phyloP scores from a whole-genome alignment of 2,888 invertebrate species.

The Altica lythri region DNA sequence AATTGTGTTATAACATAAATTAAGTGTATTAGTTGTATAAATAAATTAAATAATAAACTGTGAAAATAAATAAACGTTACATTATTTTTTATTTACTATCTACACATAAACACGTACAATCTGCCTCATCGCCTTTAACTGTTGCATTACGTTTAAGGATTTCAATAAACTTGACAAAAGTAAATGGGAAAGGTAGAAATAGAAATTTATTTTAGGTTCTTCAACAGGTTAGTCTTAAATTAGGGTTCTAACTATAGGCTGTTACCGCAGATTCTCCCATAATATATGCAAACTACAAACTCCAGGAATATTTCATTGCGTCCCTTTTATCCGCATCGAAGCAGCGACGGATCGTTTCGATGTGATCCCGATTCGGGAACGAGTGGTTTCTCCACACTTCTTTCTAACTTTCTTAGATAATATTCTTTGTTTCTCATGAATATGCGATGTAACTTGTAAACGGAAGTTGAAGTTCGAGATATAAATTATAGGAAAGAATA shows the following conservation, averaged over 20 bases:
- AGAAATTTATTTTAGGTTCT: conserved; percentile 22
- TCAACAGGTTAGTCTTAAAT: conserved; percentile 21
- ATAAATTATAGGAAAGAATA: conserved; percentile 5
- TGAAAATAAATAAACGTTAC: no score
- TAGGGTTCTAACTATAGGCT: conserved; percentile 15
- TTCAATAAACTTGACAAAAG: no score
- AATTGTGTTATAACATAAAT: no score
- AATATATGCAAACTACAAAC: conserved; percentile 17
- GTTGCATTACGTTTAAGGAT: no score
- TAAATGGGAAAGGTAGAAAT: conserved; percentile 17
- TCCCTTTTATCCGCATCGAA: conserved; percentile 11
- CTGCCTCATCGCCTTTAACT: no score
- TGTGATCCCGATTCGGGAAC: neutral
- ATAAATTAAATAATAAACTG: no score
- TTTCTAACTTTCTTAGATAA: conserved; percentile 1
- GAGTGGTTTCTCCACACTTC: conserved; percentile 3
- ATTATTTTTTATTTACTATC: no score
- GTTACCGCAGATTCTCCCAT: neutral
- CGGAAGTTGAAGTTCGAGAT: conserved; percentile 1
- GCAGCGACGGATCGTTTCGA: neutral
- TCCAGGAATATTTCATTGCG: conserved; percentile 16
- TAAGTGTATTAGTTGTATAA: no score
- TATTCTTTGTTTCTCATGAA: conserved; percentile 8
- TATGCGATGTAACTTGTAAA: conserved; percentile 15
- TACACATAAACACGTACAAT: no score